Evolutionary conservation across 2,888 invertebrate genomes (phyloP), one percentile per base, ranked within the genome.

Genomic region (Drosophila bunnanda): DNA sequence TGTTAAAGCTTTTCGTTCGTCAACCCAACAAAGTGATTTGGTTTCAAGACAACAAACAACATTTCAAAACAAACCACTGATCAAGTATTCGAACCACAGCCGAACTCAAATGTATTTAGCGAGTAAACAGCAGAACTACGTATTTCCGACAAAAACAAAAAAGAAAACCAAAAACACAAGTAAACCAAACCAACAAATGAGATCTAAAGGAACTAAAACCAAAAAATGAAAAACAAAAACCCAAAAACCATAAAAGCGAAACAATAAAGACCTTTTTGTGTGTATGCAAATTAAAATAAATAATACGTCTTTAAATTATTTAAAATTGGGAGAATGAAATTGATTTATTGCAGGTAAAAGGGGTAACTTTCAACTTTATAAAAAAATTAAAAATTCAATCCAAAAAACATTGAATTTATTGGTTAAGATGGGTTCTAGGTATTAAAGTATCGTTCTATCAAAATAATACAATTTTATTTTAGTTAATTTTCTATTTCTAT

Each of bases 251-350:
- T 65, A 71, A 84, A 74, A 82, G 55, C 70, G 73, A 80, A 86
- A 83, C 84, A 86, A 86, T 83, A 83, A 86, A 83, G 73, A 78
- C 75, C 78, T 79, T 85, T 81, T 83, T 82, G 83, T 83, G 79
- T 83, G 86, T 83, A 83, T 79, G 83, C 79, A 86, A 79, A 73
- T 54, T 55, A 79, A 44, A 69, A 57, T 46, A 34, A n/a, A 61
- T 10, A 4, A 22, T 10, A 22, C 2, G 32, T 50, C 32, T 50
- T 10, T 46, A 10, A 28, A 46, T 46, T 9, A 6, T n/a, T 6
- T 1, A 0, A n/a, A 28, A 46, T n/a, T 6, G 10, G 1, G 0
- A 9, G 25, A 2, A 10, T 5, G 8, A 25, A 10, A 10, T 10
- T 5, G 5, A 0, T 46, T 46, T 10, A 9, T 44, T 46, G 10